These are phyloP conservation scores for Tetramorium alpestre DNA, from an alignment of 1,140 invertebrate species.

Conservation along the genomic window DNA sequence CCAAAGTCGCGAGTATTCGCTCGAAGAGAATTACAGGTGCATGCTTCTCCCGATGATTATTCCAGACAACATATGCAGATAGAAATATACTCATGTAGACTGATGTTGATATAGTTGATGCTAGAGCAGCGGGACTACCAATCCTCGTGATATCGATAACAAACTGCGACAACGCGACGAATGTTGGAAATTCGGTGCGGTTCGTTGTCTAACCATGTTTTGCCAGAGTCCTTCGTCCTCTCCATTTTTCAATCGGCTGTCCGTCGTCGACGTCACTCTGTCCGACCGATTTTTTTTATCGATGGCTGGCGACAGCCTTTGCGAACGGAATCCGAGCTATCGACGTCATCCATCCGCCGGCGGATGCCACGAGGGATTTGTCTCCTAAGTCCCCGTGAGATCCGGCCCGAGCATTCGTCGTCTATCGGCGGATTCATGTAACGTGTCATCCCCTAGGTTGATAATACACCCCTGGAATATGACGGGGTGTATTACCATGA, in stretches of 20 bases:
- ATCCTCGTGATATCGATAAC: slow-evolving; percentile 23
- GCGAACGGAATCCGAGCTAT: slow-evolving; percentile 35
- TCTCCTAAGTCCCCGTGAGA: slow-evolving; percentile 51
- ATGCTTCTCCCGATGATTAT: not conserved
- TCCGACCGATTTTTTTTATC: slow-evolving; percentile 26
- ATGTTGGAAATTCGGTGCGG: slow-evolving; percentile 27
- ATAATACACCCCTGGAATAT: not conserved
- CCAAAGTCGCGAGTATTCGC: not conserved
- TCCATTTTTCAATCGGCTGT: slow-evolving; percentile 59
- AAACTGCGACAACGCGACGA: slow-evolving; percentile 30
- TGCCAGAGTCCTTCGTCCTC: slow-evolving; percentile 12
- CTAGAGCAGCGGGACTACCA: not conserved
- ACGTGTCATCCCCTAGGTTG: slow-evolving; percentile 14
- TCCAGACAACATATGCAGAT: not conserved
- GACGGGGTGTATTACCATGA: slow-evolving; percentile 6
- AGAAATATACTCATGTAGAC: not conserved
- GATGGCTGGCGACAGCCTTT: slow-evolving; percentile 11
- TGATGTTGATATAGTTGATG: not conserved
- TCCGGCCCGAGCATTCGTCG: slow-evolving; percentile 25
- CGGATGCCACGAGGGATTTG: slow-evolving; percentile 55
- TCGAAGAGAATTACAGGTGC: not conserved
- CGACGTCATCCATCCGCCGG: slow-evolving; percentile 51
- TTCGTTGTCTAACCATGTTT: slow-evolving; percentile 51
- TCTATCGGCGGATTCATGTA: slow-evolving; percentile 32
- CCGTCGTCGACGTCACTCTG: slow-evolving; percentile 24